phyloP scores from a whole-genome alignment of 2,888 invertebrate species.

The Invenusta paracnida region DNA sequence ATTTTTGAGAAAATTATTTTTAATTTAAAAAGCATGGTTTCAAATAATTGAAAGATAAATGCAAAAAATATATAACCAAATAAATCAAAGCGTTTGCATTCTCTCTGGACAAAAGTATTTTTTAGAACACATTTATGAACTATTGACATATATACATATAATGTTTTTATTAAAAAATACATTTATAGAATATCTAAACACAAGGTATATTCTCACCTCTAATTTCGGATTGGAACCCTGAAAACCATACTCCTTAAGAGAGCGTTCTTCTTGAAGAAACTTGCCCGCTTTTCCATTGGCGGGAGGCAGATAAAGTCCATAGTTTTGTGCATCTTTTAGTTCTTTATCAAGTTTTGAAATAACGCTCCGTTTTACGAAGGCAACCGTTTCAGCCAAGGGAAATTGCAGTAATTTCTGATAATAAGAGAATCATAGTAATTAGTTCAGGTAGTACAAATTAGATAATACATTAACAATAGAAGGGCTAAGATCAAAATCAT shows the following conservation, averaged over 20 bases:
- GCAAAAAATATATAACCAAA: too few species aligned
- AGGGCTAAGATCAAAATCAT: too few species aligned
- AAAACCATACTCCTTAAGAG: conserved; percentile 94
- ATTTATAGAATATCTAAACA: background rate
- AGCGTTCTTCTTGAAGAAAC: conserved; percentile 93
- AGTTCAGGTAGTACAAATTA: too few species aligned
- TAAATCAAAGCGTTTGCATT: background rate
- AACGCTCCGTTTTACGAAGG: conserved; percentile 96
- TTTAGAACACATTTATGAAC: background rate
- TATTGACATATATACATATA: background rate
- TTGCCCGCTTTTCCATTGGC: conserved; percentile 96
- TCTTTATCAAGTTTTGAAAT: conserved; percentile 76
- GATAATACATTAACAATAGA: too few species aligned
- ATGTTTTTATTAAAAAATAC: background rate
- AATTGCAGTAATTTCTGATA: conserved; percentile 92
- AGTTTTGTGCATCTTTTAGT: conserved; percentile 69
- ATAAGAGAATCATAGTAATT: background rate
- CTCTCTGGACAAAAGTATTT: background rate
- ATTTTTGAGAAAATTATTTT: too few species aligned
- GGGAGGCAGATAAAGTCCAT: conserved; percentile 94
- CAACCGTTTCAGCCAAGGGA: conserved; percentile 88
- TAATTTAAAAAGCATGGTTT: too few species aligned
- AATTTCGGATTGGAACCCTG: conserved; percentile 92
- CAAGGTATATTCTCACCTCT: conserved; percentile 68
- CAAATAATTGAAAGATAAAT: too few species aligned